Conservation (phyloP, 35 echinoderm and acorn worm genomes). For the Patiria miniata region DNA sequence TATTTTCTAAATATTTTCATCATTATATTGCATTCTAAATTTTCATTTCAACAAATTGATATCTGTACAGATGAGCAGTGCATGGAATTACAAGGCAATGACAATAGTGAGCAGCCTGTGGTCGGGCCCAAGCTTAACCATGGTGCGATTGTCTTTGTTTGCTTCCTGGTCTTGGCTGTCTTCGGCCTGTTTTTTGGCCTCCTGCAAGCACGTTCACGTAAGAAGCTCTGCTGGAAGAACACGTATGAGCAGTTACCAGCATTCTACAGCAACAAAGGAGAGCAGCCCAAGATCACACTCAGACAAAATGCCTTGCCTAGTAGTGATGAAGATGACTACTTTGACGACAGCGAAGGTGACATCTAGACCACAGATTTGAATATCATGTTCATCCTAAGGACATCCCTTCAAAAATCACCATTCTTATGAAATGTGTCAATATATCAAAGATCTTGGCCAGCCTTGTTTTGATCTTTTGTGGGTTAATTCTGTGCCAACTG, state of each 20-base stretch:
- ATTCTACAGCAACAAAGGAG: constrained; percentile 15
- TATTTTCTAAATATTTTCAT: too few species aligned
- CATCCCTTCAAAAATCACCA: too few species aligned
- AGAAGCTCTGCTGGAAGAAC: constrained; percentile 23
- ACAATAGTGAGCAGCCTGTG: too few species aligned
- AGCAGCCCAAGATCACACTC: neutral
- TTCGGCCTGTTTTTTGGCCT: constrained; percentile 12
- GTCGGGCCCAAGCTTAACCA: neutral
- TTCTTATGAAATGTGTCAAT: too few species aligned
- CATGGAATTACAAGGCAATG: neutral
- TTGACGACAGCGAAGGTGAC: neutral
- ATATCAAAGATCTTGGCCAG: too few species aligned
- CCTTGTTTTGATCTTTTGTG: too few species aligned
- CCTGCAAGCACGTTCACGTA: constrained; percentile 30
- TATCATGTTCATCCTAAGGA: too few species aligned
- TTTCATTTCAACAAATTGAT: too few species aligned
- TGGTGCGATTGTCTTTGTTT: neutral
- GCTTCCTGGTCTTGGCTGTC: constrained; percentile 15
- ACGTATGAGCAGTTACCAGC: neutral
- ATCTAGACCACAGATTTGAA: neutral
- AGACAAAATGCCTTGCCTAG: neutral
- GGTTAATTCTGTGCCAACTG: too few species aligned
- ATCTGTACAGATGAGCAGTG: too few species aligned
- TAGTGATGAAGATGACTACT: neutral
- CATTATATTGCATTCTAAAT: too few species aligned